These are phyloP conservation scores for Neuroscelio doddi DNA, from an alignment of 2,888 invertebrate genomes.

Conservation along the genomic window DNA sequence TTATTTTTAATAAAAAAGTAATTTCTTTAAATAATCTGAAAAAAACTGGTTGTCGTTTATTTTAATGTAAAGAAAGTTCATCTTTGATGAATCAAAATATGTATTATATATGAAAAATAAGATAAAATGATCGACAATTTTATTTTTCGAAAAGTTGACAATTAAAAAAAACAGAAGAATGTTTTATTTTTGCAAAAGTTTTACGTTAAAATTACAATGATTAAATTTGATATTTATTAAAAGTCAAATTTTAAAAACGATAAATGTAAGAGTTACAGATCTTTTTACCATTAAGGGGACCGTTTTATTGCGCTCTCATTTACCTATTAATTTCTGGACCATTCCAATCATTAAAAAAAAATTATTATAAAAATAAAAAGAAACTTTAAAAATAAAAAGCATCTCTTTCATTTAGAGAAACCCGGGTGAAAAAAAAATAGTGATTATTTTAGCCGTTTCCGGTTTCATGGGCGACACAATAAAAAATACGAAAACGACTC, in stretches of 20 bases:
- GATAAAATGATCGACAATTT: too few relatives aligned
- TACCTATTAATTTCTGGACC: too few relatives aligned
- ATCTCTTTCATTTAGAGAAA: slow-evolving; percentile 44
- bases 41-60: too few relatives aligned
- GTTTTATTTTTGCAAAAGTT: neutral
- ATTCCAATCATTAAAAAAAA: neutral
- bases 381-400: slow-evolving; percentile 6
- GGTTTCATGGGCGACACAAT: slow-evolving; percentile 59
- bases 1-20: neutral
- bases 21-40: too few relatives aligned
- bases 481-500: slow-evolving; percentile 43
- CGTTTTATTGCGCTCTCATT: too few relatives aligned
- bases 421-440: slow-evolving; percentile 35
- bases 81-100: too few relatives aligned
- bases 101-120: too few relatives aligned
- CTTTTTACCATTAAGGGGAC: too few relatives aligned
- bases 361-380: neutral
- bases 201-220: neutral
- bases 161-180: neutral
- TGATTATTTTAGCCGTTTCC: slow-evolving; percentile 58
- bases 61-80: too few relatives aligned
- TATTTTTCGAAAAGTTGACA: neutral
- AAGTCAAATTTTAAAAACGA: too few relatives aligned
- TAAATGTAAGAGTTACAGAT: too few relatives aligned
- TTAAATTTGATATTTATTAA: too few relatives aligned